These are phyloP conservation scores for Mesocricetus auratus DNA, from an alignment of 2,113 vertebrate species.

Conservation along the genomic window DNA sequence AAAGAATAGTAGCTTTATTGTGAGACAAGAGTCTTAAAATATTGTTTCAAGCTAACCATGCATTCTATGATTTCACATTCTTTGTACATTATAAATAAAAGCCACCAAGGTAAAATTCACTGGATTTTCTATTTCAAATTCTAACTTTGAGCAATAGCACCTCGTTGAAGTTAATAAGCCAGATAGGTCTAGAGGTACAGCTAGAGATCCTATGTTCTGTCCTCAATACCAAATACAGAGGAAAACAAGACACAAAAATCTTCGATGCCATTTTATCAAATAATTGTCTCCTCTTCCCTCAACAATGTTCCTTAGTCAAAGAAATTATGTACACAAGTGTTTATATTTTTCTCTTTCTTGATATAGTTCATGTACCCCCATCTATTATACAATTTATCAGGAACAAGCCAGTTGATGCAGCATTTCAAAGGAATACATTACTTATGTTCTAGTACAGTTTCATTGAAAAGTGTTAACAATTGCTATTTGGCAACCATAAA, in stretches of 20 bases:
- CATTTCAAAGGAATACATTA: slow-evolving; percentile 18
- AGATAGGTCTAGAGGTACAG: not conserved
- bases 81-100: slow-evolving; percentile 38
- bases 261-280: slow-evolving; percentile 19
- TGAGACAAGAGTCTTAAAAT: not conserved
- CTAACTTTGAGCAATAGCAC: slow-evolving; percentile 25
- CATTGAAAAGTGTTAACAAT: not conserved
- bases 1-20: slow-evolving; percentile 15
- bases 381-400: not conserved
- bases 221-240: not conserved
- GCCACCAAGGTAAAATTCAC: not conserved
- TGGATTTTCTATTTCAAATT: slow-evolving; percentile 1
- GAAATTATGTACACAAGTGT: not conserved
- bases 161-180: slow-evolving; percentile 40
- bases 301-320: not conserved
- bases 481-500: slow-evolving; percentile 32
- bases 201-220: not conserved
- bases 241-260: not conserved
- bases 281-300: not conserved
- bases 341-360: not conserved
- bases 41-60: not conserved
- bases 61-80: slow-evolving; percentile 29
- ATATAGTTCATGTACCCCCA: accelerated
- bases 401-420: not conserved
- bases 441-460: not conserved